Evolutionary conservation across 2,113 vertebrate species (phyloP).

Genomic region (Dolichallabes microphthalmus): DNA sequence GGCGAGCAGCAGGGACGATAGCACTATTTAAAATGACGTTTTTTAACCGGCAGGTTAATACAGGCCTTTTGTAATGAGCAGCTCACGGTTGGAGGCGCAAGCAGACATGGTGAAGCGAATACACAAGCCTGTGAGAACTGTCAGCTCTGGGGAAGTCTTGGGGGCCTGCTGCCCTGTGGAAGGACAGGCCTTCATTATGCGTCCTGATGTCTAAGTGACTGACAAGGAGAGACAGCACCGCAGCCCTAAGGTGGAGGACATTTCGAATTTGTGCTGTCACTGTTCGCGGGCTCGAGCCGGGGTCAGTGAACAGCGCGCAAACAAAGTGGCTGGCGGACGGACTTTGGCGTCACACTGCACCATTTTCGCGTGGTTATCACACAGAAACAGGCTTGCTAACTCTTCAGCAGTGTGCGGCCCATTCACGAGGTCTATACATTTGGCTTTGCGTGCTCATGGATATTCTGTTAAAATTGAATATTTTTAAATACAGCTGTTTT

Average conservation of each 20-base stretch:
- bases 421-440: neutral
- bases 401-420: neutral
- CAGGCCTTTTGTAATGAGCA: slow-evolving; percentile 2
- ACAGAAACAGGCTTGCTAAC: neutral
- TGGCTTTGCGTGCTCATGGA: neutral
- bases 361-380: neutral
- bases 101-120: neutral
- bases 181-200: slow-evolving; percentile 35
- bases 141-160: neutral
- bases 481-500: neutral
- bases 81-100: neutral
- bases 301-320: neutral
- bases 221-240: slow-evolving; percentile 40
- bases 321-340: neutral
- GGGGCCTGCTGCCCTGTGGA: slow-evolving; percentile 21
- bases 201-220: slow-evolving; percentile 39
- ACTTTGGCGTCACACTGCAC: neutral
- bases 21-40: slow-evolving; percentile 19
- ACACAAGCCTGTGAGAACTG: slow-evolving; percentile 26
- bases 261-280: slow-evolving; percentile 45
- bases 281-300: slow-evolving; percentile 18
- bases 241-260: slow-evolving; percentile 24
- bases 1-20: slow-evolving; percentile 5
- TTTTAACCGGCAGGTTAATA: slow-evolving; percentile 16
- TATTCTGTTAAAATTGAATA: neutral